Conservation (phyloP, 2,113 vertebrate genomes). For the Carettochelys insculpta region DNA sequence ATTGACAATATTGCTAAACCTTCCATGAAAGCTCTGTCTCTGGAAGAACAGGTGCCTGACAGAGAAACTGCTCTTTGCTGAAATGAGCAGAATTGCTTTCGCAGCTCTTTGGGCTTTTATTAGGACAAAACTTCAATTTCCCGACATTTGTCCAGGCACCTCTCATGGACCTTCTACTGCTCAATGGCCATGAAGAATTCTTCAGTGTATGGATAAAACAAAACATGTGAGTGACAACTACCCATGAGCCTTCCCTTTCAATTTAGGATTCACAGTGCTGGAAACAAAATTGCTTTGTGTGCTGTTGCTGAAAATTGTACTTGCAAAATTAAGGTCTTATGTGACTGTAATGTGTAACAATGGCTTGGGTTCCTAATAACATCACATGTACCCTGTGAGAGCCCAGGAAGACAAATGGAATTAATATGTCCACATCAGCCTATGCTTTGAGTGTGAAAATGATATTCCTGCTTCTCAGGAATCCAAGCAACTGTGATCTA, state of each 20-base stretch:
- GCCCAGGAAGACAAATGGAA: neutral
- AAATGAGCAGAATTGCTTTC: conserved; percentile 27
- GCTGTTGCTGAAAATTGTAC: neutral
- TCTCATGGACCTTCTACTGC: conserved; percentile 8
- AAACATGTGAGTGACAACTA: neutral
- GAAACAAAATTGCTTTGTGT: neutral
- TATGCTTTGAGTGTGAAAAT: neutral
- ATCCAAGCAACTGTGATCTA: neutral
- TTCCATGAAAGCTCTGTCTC: conserved; percentile 30
- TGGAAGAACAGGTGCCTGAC: conserved; percentile 50
- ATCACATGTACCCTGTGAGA: conserved; percentile 9
- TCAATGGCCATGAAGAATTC: conserved; percentile 37
- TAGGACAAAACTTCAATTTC: conserved; percentile 61
- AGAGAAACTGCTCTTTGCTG: conserved; percentile 24
- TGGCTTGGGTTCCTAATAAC: neutral
- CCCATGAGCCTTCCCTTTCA: neutral
- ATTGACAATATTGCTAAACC: conserved; percentile 3
- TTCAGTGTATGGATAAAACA: neutral
- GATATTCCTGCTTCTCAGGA: neutral
- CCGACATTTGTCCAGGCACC: neutral
- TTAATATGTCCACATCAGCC: neutral
- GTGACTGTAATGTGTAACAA: neutral
- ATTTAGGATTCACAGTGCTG: conserved; percentile 2
- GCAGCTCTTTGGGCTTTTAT: conserved; percentile 29
- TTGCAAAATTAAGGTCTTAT: neutral